Conservation (phyloP, 2,113 vertebrate genomes). For the Numida meleagris region DNA sequence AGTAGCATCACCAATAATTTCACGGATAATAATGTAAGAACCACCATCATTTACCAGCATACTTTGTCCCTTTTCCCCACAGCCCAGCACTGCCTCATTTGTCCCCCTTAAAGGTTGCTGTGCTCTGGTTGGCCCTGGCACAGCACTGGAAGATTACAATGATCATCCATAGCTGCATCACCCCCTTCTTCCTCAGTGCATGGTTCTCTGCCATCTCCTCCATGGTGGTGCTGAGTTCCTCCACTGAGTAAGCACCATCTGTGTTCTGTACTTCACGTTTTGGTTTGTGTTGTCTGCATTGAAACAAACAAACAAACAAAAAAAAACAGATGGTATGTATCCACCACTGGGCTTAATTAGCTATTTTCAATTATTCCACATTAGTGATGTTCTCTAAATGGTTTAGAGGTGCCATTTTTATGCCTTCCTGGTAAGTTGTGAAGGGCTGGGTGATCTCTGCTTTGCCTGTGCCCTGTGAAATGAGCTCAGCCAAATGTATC, state of each 20-base stretch:
- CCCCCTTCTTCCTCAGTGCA: background rate
- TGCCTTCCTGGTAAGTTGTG: background rate
- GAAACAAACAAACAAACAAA: background rate
- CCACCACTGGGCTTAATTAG: background rate
- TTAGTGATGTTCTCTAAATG: background rate
- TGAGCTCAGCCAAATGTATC: slow-evolving; percentile 8
- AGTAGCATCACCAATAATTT: background rate
- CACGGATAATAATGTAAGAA: background rate
- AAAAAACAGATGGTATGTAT: background rate
- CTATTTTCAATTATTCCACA: background rate
- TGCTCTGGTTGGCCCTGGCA: background rate
- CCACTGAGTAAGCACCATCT: background rate
- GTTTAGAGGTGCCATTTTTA: background rate
- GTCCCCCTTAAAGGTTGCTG: background rate
- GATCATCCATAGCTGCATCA: background rate
- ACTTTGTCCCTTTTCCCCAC: background rate
- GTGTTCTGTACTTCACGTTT: background rate
- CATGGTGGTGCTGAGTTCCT: background rate
- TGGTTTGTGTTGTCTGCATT: background rate
- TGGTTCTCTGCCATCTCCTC: background rate
- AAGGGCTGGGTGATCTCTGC: background rate
- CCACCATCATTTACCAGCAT: background rate
- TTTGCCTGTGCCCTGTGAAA: background rate
- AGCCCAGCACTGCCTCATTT: background rate
- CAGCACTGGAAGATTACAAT: background rate